Evolutionary conservation across 2,797 vertebrate species (phyloP), one percentile per base, ranked within the genome.

Genomic region (Sebastes oblongus): DNA sequence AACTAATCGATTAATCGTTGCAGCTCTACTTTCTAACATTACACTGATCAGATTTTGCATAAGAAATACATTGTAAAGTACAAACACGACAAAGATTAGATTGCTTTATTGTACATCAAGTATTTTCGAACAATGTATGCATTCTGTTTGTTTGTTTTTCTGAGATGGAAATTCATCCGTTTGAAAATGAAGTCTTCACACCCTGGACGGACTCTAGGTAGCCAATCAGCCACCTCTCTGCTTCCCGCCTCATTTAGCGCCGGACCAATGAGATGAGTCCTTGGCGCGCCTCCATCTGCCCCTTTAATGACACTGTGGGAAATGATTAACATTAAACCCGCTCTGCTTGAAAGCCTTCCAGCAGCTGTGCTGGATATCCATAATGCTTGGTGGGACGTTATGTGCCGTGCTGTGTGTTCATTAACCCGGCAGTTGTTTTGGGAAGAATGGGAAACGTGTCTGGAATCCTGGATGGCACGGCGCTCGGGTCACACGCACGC

Each of bases 351-450:
- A 86, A 76, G 78, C 76, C 76, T 29, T 6, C 25, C 67, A 78
- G 88, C 91, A 92, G 90, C 89, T 91, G 89, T 42, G 81, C 1
- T 67, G 84, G 55, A 83, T 32, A 50, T 42, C 82, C 80, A 70
- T 66, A 74, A 81, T 66, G 87, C 78, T 83, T 30, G 61, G 24
- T 2, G 67, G 78, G 88, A 66, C 66, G 54, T 61, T 83, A 25
- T 86, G 86, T 73, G 82, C 77, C 62, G 55, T 4, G 83, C 71
- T 64, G 82, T 68, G 83, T 86, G 91, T 89, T 90, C 84, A 92
- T 92, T 91, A 92, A 92, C 90, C 78, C 83, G 56, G 4, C 90
- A 85, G 90, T 89, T 90, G 89, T 88, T 88, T 85, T 29, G 67
- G 77, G 64, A 87, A 86, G 87, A 92, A 90, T 91, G 86, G 80